Percentiles rank a stretch among this genome's conserved stretches.
phyloP scores from a whole-genome alignment of 2,888 invertebrate species.

The Zaprionus lineosus region DNA sequence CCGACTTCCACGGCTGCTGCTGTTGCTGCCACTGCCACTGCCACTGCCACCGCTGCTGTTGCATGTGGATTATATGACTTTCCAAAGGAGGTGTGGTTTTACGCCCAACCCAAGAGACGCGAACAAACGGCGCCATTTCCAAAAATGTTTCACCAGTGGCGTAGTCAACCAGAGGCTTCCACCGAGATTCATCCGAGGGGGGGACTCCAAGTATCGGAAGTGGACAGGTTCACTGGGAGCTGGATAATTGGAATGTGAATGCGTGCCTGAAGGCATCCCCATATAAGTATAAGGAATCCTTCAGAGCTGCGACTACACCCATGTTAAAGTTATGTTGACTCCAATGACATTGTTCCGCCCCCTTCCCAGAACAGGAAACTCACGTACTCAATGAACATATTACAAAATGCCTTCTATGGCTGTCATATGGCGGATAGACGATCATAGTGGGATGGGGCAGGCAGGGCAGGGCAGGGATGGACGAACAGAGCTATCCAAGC shows the following conservation, averaged over 20 bases:
- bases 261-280: not conserved
- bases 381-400: slow-evolving; percentile 76
- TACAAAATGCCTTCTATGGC: slow-evolving; percentile 77
- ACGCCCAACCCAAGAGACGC: slow-evolving; percentile 48
- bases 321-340: slow-evolving; percentile 18
- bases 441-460: not conserved
- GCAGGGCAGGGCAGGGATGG: not conserved
- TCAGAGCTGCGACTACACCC: slow-evolving; percentile 17
- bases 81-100: slow-evolving; percentile 70
- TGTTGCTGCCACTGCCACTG: slow-evolving; percentile 7
- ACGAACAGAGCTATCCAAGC: slow-evolving; percentile 39
- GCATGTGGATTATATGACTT: slow-evolving; percentile 36
- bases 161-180: slow-evolving; percentile 13
- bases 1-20: slow-evolving; percentile 8
- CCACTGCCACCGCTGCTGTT: slow-evolving; percentile 1
- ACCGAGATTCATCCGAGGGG: not conserved
- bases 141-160: slow-evolving; percentile 52
- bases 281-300: not conserved
- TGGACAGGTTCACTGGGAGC: too few species aligned
- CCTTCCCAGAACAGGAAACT: slow-evolving; percentile 45
- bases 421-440: slow-evolving; percentile 53
- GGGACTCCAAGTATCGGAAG: too few species aligned
- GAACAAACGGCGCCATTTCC: slow-evolving; percentile 65
- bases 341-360: not conserved
- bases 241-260: too few species aligned